Evolutionary conservation across 2,113 vertebrate species (phyloP).

Genomic region (Centropus bengalensis): DNA sequence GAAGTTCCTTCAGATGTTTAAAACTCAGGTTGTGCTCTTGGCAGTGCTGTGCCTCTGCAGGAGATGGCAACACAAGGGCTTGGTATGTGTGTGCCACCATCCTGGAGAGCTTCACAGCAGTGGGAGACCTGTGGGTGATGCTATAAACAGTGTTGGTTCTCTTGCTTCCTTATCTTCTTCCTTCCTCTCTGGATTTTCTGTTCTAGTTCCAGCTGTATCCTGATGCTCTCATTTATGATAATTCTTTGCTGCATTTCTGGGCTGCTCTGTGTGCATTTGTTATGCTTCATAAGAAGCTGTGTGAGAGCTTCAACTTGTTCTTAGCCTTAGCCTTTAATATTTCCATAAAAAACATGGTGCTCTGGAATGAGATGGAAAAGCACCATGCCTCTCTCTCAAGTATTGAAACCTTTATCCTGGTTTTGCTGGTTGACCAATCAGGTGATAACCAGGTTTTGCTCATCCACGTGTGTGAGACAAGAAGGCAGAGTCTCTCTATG

Average conservation of each 20-base stretch:
- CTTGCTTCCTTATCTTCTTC: not conserved
- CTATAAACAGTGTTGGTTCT: not conserved
- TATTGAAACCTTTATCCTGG: not conserved
- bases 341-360: not conserved
- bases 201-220: not conserved
- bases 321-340: not conserved
- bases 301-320: not conserved
- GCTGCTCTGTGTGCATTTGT: not conserved
- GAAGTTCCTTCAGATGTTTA: not conserved
- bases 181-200: not conserved
- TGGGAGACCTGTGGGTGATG: not conserved
- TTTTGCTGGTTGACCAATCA: not conserved
- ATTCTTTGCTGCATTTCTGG: not conserved
- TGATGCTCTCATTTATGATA: not conserved
- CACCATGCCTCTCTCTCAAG: not conserved
- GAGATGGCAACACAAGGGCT: not conserved
- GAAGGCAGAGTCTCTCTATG: not conserved
- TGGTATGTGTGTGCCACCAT: not conserved
- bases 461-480: not conserved
- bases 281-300: not conserved
- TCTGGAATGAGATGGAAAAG: not conserved
- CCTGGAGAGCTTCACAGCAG: not conserved
- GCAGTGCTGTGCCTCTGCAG: not conserved
- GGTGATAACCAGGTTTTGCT: not conserved
- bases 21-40: not conserved